Conservation (phyloP, 2,113 vertebrate genomes). For the Merops nubicus region DNA sequence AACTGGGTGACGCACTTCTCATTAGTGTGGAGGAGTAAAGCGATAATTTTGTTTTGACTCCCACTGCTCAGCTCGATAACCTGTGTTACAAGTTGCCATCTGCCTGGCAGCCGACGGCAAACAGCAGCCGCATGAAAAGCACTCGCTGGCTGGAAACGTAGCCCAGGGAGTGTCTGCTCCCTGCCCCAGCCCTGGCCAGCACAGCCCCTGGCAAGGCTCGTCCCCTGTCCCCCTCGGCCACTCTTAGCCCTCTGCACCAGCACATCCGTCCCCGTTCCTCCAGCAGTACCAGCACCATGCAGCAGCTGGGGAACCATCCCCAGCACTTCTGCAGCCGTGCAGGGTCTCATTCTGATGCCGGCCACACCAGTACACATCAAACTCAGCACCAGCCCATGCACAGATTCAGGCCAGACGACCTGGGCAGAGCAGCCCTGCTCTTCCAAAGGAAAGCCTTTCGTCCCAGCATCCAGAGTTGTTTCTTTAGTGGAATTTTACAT, state of each 20-base stretch:
- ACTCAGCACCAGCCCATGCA: accelerated
- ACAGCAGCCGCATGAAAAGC: background rate
- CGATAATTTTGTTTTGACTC: background rate
- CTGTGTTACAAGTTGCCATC: background rate
- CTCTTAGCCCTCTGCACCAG: background rate
- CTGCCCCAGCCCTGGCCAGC: background rate
- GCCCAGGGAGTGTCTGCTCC: accelerated
- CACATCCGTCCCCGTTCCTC: accelerated
- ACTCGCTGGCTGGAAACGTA: background rate
- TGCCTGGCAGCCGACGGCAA: background rate
- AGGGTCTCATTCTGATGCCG: background rate
- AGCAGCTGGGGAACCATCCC: background rate
- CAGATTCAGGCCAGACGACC: accelerated
- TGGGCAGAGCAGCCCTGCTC: background rate
- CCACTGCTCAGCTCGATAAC: background rate
- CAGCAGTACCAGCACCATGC: accelerated
- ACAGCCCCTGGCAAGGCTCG: background rate
- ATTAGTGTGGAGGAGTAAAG: background rate
- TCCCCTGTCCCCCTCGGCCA: background rate
- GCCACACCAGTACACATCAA: accelerated
- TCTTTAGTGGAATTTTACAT: background rate
- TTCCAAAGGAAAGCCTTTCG: background rate
- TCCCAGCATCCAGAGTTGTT: background rate
- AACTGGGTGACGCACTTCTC: background rate
- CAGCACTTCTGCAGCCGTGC: accelerated